phyloP scores from a whole-genome alignment of 2,797 vertebrate species.

The Myotis myotis region DNA sequence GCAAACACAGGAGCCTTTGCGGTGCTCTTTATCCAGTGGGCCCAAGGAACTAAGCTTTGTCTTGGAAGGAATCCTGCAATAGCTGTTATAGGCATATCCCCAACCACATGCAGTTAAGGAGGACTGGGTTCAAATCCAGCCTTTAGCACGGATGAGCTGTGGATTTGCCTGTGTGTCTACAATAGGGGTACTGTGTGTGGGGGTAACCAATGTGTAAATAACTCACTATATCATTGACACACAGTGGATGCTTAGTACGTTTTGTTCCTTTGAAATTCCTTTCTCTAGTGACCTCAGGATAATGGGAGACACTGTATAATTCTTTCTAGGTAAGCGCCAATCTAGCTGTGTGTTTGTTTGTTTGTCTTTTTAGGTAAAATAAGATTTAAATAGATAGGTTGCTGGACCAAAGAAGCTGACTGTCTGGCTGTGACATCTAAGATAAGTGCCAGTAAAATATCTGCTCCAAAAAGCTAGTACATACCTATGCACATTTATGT shows the following conservation, averaged over 20 bases:
- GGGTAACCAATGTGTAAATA: neutral
- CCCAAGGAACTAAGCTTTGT: neutral
- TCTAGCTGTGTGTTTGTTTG: neutral
- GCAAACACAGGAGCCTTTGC: neutral
- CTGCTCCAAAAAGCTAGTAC: neutral
- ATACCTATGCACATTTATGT: no score
- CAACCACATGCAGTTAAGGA: neutral
- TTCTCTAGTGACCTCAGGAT: neutral
- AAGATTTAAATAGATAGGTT: neutral
- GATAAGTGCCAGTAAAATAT: neutral
- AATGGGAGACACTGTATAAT: neutral
- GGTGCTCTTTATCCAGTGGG: neutral
- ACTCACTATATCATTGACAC: neutral
- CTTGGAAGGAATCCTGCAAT: neutral
- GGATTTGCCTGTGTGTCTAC: neutral
- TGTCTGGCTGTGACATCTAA: neutral
- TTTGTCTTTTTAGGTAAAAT: neutral
- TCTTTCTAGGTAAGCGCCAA: neutral
- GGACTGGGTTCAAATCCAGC: neutral
- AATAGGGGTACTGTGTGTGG: neutral
- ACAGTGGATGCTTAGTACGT: neutral
- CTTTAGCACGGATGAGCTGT: neutral
- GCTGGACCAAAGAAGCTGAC: neutral
- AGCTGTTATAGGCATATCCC: neutral
- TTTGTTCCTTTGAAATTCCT: neutral